phyloP scores from a whole-genome alignment of 2,113 vertebrate species.

The Pongo pygmaeus region DNA sequence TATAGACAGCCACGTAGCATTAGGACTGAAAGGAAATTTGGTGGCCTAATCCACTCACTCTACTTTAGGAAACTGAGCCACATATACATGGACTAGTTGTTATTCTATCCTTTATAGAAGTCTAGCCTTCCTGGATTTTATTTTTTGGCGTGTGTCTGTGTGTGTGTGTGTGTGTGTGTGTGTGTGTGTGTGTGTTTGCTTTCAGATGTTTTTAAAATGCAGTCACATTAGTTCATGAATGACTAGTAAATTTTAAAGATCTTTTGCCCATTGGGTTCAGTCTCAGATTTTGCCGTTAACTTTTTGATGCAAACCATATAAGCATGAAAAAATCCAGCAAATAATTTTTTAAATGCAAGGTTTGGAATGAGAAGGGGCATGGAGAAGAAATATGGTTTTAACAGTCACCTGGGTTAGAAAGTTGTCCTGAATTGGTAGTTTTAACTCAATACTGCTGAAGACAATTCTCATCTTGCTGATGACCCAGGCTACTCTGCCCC shows the following conservation, averaged over 20 bases:
- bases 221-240: not conserved
- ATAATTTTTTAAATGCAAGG: not conserved
- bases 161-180: too few relatives aligned
- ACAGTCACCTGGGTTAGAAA: not conserved
- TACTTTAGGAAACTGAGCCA: not conserved
- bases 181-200: not conserved
- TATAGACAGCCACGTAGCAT: not conserved
- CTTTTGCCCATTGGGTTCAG: not conserved
- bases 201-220: not conserved
- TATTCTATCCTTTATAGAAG: not conserved
- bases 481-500: not conserved
- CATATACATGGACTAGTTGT: not conserved
- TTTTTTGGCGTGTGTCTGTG: not conserved
- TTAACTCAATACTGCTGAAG: not conserved
- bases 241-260: not conserved
- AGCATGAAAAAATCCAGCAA: not conserved
- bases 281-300: not conserved
- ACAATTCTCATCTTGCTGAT: not conserved
- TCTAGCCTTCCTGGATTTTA: not conserved
- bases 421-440: not conserved
- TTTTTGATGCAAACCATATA: not conserved
- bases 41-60: not conserved
- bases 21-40: not conserved
- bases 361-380: not conserved
- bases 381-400: not conserved